A percentile compares a stretch with the other conserved stretches of the same genome.
Evolutionary conservation across 2,113 vertebrate genomes (phyloP).

Genomic region (Myxocyprinus asiaticus): DNA sequence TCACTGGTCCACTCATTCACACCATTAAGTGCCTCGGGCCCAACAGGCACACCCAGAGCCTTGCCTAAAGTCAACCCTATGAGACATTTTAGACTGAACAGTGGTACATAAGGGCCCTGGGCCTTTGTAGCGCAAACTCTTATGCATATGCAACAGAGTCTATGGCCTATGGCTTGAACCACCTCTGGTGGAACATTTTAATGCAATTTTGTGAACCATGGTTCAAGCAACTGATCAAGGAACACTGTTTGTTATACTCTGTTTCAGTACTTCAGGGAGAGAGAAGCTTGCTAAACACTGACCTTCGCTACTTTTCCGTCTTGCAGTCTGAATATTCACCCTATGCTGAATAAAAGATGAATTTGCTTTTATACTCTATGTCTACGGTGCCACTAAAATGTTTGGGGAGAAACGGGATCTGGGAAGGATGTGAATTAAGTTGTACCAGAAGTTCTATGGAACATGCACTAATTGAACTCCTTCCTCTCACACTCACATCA

Average conservation of each 20-base stretch:
- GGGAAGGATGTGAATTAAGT: conserved; percentile 3
- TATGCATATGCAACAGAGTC: conserved; percentile 36
- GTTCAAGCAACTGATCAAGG: no score
- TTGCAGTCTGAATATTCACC: conserved; percentile 22
- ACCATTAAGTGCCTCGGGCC: conserved; percentile 21
- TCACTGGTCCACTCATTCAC: conserved; percentile 17
- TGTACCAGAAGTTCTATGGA: neutral
- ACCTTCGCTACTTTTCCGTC: neutral
- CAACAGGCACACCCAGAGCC: neutral
- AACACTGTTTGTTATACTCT: neutral
- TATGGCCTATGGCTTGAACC: neutral
- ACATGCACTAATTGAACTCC: conserved; percentile 4
- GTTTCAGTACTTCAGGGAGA: conserved; percentile 21
- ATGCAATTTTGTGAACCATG: neutral
- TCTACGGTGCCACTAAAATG: conserved; percentile 15
- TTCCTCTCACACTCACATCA: neutral
- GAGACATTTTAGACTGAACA: neutral
- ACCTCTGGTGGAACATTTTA: neutral
- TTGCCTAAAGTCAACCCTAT: conserved; percentile 10
- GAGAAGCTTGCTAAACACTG: neutral
- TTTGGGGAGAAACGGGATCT: neutral
- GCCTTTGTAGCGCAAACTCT: neutral
- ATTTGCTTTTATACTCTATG: conserved; percentile 32
- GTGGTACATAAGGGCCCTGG: neutral
- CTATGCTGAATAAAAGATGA: conserved; percentile 31